These are phyloP conservation scores for Drosophila arawakana DNA, from an alignment of 1,140 invertebrate genomes.

Conservation along the genomic window DNA sequence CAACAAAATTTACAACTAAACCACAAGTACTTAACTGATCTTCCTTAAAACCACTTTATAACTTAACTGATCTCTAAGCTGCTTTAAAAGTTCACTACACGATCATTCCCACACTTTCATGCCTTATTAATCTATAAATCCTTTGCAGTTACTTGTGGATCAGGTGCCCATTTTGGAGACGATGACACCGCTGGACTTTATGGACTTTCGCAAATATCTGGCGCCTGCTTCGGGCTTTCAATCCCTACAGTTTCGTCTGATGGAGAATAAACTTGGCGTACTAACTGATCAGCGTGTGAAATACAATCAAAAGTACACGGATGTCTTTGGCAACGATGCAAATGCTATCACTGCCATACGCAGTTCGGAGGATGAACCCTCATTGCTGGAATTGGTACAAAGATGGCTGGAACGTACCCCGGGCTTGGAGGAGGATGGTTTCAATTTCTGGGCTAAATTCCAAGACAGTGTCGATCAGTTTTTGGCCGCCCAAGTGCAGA, in stretches of 20 bases:
- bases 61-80: background rate
- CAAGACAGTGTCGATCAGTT: conserved; percentile 90
- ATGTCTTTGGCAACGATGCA: conserved; percentile 93
- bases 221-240: conserved; percentile 99
- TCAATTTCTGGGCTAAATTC: conserved; percentile 98
- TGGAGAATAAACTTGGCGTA: conserved; percentile 98
- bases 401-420: conserved; percentile 98
- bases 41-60: background rate
- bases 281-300: conserved; percentile 94
- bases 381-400: conserved; percentile 93
- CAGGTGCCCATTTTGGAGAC: conserved; percentile 99
- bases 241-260: conserved; percentile 96
- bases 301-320: conserved; percentile 96
- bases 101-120: too few relatives aligned
- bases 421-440: conserved; percentile 92
- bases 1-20: too few relatives aligned
- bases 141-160: conserved; percentile 93
- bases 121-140: too few relatives aligned
- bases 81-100: background rate
- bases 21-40: too few relatives aligned
- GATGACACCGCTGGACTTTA: conserved; percentile 98
- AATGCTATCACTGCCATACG: conserved; percentile 90
- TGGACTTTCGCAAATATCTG: conserved; percentile 97
- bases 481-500: conserved; percentile 88
- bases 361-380: conserved; percentile 93